Percentiles rank a stretch among this genome's conserved stretches.
Conservation (phyloP, 2,113 vertebrate species). For the Siphamia tubifer region DNA sequence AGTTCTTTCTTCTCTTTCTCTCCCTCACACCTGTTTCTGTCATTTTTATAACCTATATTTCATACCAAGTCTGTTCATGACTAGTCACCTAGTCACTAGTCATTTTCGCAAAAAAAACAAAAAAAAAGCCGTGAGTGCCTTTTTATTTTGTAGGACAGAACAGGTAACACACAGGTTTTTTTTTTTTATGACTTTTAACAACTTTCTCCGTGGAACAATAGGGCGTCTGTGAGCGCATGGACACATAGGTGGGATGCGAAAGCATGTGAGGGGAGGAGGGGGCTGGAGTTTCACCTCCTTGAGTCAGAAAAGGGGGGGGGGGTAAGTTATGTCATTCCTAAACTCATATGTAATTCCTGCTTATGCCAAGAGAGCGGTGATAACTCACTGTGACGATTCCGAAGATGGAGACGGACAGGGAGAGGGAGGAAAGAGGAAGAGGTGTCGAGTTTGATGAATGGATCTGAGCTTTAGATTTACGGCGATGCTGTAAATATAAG, state of each 20-base stretch:
- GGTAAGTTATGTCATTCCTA: constrained; percentile 68
- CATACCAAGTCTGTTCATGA: too few species aligned
- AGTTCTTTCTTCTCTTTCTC: too few species aligned
- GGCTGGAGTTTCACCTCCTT: constrained; percentile 21
- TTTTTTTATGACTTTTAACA: background rate
- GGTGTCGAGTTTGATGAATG: constrained; percentile 32
- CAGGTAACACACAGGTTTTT: too few species aligned
- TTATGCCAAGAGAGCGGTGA: constrained; percentile 33
- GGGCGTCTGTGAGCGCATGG: constrained; percentile 5
- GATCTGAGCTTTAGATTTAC: background rate
- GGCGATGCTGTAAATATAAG: background rate
- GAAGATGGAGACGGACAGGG: background rate
- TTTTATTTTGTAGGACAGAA: too few species aligned
- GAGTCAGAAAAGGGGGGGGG: background rate
- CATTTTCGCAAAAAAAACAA: too few species aligned
- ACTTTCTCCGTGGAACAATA: constrained; percentile 10
- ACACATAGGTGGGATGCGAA: constrained; percentile 17
- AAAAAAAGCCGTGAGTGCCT: too few species aligned
- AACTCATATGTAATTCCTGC: constrained; percentile 39
- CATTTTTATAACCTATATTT: too few species aligned
- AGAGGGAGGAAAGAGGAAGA: constrained; percentile 11
- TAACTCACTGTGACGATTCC: constrained; percentile 26
- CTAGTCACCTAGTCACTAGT: too few species aligned
- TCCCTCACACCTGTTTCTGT: too few species aligned
- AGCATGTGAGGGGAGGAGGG: background rate